Percentiles rank a stretch among this genome's conserved stretches.
These are phyloP conservation scores for Lasioglossum vierecki DNA, from an alignment of 2,888 invertebrate genomes.

Conservation along the genomic window DNA sequence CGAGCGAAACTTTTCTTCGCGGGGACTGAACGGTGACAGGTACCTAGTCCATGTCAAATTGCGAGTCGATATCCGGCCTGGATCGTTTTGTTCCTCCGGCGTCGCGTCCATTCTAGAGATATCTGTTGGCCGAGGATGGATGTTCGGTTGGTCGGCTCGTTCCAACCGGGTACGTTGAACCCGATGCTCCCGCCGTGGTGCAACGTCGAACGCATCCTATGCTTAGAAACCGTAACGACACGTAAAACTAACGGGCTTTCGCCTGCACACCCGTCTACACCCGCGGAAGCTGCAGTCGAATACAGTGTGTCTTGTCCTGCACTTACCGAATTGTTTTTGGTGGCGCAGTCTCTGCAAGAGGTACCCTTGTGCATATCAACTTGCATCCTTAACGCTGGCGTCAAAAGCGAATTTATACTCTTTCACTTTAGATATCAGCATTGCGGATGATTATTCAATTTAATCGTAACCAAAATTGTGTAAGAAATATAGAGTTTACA, in stretches of 20 bases:
- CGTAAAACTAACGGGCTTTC: slow-evolving; percentile 79
- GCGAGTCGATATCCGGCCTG: slow-evolving; percentile 73
- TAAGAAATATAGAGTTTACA: no score
- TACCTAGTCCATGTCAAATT: slow-evolving; percentile 74
- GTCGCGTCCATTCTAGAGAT: slow-evolving; percentile 67
- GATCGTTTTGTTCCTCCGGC: slow-evolving; percentile 25
- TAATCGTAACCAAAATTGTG: no score
- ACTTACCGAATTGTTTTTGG: background rate
- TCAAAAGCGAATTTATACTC: no score
- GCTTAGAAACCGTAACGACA: slow-evolving; percentile 82
- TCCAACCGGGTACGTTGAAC: slow-evolving; percentile 76
- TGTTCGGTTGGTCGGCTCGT: slow-evolving; percentile 67
- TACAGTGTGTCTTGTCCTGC: background rate
- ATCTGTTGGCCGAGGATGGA: slow-evolving; percentile 71
- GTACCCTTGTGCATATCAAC: background rate
- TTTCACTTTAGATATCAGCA: no score
- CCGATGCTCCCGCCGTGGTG: slow-evolving; percentile 61
- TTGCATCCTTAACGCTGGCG: background rate
- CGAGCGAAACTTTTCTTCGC: slow-evolving; percentile 73
- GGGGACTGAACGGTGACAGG: slow-evolving; percentile 69
- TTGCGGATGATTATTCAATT: no score
- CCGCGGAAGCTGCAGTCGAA: slow-evolving; percentile 59
- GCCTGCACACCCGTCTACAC: slow-evolving; percentile 70
- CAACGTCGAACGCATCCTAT: slow-evolving; percentile 78
- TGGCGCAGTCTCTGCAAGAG: background rate